Conservation (phyloP, 37 sponge, comb jelly and placozoan species). For the Agelas oroides region DNA sequence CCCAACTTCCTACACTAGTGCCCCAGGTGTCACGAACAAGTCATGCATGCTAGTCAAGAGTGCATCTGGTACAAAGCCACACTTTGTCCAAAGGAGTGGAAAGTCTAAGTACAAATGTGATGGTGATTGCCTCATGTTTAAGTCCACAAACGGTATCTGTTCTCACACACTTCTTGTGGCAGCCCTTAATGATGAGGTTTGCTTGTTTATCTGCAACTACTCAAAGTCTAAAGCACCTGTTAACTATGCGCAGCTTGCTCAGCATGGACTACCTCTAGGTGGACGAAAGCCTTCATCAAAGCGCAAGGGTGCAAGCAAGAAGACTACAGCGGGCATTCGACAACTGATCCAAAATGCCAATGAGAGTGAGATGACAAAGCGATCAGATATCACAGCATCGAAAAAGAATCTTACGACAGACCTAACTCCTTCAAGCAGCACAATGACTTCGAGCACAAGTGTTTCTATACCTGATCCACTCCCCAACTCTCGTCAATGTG, state of each 20-base stretch:
- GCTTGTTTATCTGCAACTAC: not conserved
- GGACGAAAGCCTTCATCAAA: not conserved
- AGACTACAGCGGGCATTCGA: not conserved
- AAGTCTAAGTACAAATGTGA: not conserved
- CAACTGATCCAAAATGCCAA: no score
- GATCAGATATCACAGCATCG: no score
- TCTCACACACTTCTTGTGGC: not conserved
- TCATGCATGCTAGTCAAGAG: not conserved
- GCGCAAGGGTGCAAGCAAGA: slow-evolving; percentile 1
- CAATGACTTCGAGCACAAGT: no score
- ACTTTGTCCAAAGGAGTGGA: not conserved
- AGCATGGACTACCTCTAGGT: slow-evolving; percentile 11
- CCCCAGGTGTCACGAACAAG: not conserved
- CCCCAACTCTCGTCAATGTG: no score
- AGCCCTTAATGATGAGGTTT: not conserved
- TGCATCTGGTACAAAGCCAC: not conserved
- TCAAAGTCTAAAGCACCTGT: not conserved
- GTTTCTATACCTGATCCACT: no score
- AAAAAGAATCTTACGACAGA: no score
- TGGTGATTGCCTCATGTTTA: slow-evolving; percentile 1
- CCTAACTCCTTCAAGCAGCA: no score
- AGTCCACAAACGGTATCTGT: not conserved
- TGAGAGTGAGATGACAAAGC: no score
- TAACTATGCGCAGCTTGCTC: slow-evolving; percentile 10
- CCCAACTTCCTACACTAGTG: not conserved